These are phyloP conservation scores for Oreochromis grahami DNA, from an alignment of 2,797 vertebrate species.

Conservation along the genomic window DNA sequence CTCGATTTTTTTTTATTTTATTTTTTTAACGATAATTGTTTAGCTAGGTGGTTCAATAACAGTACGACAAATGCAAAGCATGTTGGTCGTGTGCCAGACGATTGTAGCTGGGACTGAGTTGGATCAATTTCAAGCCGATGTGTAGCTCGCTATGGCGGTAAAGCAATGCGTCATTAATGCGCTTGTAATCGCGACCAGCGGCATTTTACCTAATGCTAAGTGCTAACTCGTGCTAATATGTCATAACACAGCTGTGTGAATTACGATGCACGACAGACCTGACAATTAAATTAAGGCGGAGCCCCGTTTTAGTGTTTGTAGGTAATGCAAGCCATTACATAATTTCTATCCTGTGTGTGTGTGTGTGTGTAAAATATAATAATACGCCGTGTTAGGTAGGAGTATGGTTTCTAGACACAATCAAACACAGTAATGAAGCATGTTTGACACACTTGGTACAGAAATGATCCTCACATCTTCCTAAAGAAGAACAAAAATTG, in stretches of 20 bases:
- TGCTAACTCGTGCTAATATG: constrained; percentile 9
- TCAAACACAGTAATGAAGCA: neutral
- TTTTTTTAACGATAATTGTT: neutral
- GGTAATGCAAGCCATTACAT: neutral
- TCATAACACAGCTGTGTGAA: neutral
- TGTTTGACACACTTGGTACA: neutral
- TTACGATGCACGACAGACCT: neutral
- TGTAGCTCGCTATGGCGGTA: neutral
- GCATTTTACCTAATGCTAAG: neutral
- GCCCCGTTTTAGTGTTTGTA: neutral
- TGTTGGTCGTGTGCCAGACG: neutral
- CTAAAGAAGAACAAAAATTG: neutral
- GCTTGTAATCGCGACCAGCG: neutral
- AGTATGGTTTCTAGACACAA: neutral
- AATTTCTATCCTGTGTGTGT: neutral
- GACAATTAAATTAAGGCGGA: neutral
- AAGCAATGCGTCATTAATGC: neutral
- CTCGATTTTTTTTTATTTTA: rapidly evolving
- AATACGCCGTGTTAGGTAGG: neutral
- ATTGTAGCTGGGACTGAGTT: neutral
- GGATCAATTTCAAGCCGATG: neutral
- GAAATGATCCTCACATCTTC: neutral
- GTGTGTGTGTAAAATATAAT: neutral
- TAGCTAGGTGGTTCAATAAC: neutral
- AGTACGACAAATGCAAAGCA: neutral